Evolutionary conservation across 2,113 vertebrate species (phyloP).

Genomic region (Pituophis catenifer): DNA sequence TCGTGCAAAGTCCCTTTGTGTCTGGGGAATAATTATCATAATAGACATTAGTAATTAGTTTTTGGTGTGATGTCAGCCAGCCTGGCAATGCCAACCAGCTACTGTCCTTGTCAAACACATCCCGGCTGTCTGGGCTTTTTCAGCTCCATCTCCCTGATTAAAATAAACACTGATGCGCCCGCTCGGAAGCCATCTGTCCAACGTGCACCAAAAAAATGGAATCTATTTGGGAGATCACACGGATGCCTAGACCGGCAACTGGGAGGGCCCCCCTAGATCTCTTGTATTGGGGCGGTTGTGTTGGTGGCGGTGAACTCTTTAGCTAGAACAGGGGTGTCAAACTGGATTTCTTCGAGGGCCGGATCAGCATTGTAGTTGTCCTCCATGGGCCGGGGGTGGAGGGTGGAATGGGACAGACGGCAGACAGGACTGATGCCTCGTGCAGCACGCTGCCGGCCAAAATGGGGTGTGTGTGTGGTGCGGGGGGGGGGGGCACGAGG

Average conservation of each 20-base stretch:
- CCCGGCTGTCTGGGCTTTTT: constrained; percentile 66
- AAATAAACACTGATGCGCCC: constrained; percentile 45
- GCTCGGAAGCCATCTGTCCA: constrained; percentile 57
- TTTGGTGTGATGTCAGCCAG: constrained; percentile 79
- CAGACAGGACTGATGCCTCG: too few relatives aligned
- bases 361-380: too few relatives aligned
- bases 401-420: too few relatives aligned
- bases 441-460: too few relatives aligned
- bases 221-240: constrained; percentile 40
- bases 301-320: too few relatives aligned
- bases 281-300: constrained; percentile 9
- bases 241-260: neutral
- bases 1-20: constrained; percentile 53
- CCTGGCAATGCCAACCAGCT: constrained; percentile 66
- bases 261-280: constrained; percentile 9
- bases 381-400: too few relatives aligned
- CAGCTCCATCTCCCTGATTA: constrained; percentile 68
- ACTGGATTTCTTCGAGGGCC: too few relatives aligned
- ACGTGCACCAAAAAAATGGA: constrained; percentile 49
- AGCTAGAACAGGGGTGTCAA: neutral
- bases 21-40: constrained; percentile 58
- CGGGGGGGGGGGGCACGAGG: too few relatives aligned
- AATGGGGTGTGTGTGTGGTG: too few relatives aligned
- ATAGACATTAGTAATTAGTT: constrained; percentile 66
- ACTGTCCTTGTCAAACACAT: constrained; percentile 64